Percentiles rank a stretch among this genome's conserved stretches.
These are phyloP conservation scores for Tapirus indicus DNA, from an alignment of 2,797 vertebrate genomes.

Conservation along the genomic window DNA sequence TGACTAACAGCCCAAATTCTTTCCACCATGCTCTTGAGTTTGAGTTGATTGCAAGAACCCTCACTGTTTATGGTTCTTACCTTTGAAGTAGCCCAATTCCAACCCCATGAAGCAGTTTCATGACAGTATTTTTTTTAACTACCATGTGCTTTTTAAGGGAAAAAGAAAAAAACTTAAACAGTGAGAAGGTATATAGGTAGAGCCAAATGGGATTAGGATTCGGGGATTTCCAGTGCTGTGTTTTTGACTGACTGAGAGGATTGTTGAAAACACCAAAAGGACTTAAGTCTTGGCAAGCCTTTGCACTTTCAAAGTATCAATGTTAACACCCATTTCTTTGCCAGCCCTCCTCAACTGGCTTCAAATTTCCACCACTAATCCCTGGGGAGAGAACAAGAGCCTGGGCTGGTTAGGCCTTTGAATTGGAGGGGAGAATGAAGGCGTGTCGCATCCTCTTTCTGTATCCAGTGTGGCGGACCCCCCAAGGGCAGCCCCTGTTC, in stretches of 20 bases:
- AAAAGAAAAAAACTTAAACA: neutral
- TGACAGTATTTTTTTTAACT: neutral
- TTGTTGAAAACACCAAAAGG: neutral
- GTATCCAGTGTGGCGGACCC: fast-evolving
- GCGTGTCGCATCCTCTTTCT: fast-evolving
- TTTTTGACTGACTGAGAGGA: neutral
- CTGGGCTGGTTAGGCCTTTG: fast-evolving
- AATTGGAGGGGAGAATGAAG: neutral
- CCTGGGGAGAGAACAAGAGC: neutral
- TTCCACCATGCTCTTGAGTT: neutral
- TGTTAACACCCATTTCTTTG: neutral
- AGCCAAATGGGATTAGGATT: neutral
- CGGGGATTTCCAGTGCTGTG: neutral
- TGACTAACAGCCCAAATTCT: neutral
- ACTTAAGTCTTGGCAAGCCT: neutral
- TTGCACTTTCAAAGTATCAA: neutral
- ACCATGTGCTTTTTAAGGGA: neutral
- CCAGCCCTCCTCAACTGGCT: neutral
- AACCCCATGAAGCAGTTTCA: neutral
- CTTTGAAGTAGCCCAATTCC: neutral
- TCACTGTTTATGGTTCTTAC: neutral
- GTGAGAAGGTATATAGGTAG: neutral
- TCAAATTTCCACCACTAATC: neutral
- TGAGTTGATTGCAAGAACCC: neutral
- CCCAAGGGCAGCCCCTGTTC: neutral